Conservation (phyloP, 1,140 invertebrate genomes). For the Pectinophora gossypiella region DNA sequence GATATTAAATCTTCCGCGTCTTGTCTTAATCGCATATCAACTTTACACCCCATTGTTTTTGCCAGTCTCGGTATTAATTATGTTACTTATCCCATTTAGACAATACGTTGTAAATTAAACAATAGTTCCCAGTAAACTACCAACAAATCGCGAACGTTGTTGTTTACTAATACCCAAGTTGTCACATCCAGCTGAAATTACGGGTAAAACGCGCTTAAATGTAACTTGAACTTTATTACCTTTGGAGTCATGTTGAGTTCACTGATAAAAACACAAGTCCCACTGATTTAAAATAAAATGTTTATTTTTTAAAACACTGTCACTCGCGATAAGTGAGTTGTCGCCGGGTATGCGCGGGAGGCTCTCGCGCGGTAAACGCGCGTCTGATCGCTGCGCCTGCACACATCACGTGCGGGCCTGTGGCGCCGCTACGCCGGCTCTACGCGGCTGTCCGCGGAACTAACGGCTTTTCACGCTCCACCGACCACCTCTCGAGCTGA, state of each 20-base stretch:
- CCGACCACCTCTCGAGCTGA: slow-evolving; percentile 16
- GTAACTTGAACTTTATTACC: slow-evolving; percentile 27
- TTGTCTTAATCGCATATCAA: not conserved
- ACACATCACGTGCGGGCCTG: slow-evolving; percentile 54
- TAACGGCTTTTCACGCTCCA: slow-evolving; percentile 59
- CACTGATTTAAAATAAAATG: slow-evolving; percentile 17
- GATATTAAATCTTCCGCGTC: not conserved
- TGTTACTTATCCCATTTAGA: no score
- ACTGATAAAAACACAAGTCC: not conserved
- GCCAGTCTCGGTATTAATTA: no score
- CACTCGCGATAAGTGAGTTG: slow-evolving; percentile 48
- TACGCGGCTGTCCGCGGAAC: slow-evolving; percentile 39
- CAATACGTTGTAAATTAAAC: not conserved
- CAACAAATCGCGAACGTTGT: slow-evolving; percentile 19
- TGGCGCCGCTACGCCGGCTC: slow-evolving; percentile 43
- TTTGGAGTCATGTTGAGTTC: slow-evolving; percentile 29
- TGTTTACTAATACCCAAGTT: slow-evolving; percentile 24
- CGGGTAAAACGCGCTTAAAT: slow-evolving; percentile 11
- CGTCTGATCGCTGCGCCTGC: slow-evolving; percentile 52
- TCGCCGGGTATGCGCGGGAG: slow-evolving; percentile 48
- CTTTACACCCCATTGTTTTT: not conserved
- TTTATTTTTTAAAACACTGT: slow-evolving; percentile 28
- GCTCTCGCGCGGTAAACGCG: slow-evolving; percentile 51
- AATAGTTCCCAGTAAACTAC: slow-evolving; percentile 13
- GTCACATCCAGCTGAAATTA: no score